phyloP scores from a whole-genome alignment of 1,140 invertebrate species.

The Zaprionus camerounensis region DNA sequence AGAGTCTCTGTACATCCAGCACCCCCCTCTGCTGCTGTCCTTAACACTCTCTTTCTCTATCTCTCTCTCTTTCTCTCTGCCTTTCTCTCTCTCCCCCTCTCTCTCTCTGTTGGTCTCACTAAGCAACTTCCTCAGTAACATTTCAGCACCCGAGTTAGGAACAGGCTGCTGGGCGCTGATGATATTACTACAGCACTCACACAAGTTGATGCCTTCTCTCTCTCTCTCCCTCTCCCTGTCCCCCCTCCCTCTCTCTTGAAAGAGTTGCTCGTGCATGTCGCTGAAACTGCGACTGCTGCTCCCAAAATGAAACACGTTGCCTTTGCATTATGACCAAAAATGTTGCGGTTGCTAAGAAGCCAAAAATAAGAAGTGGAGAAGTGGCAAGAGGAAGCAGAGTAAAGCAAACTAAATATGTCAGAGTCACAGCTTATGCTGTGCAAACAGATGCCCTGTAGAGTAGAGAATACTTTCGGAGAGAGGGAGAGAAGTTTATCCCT shows the following conservation, averaged over 20 bases:
- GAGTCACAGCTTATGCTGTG: neutral
- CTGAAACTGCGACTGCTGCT: conserved; percentile 2
- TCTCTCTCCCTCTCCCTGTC: neutral
- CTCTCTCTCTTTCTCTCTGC: no score
- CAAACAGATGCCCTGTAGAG: conserved; percentile 4
- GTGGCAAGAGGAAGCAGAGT: neutral
- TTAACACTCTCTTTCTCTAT: no score
- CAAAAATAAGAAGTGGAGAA: conserved; percentile 7
- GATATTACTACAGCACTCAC: neutral
- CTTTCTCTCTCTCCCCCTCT: neutral
- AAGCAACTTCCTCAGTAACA: neutral
- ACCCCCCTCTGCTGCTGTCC: neutral
- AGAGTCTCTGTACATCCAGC: neutral
- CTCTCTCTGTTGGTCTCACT: neutral
- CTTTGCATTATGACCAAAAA: conserved; percentile 39
- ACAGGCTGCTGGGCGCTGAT: neutral
- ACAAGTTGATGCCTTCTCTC: neutral
- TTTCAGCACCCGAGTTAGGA: neutral
- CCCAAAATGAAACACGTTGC: conserved; percentile 56
- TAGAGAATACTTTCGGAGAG: neutral
- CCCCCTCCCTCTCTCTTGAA: neutral
- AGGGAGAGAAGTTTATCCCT: no score
- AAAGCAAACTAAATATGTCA: neutral
- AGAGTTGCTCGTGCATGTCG: conserved; percentile 51
- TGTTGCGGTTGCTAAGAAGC: conserved; percentile 45